These are phyloP conservation scores for Dorcus hopei DNA, from an alignment of 2,888 invertebrate species.

Conservation along the genomic window DNA sequence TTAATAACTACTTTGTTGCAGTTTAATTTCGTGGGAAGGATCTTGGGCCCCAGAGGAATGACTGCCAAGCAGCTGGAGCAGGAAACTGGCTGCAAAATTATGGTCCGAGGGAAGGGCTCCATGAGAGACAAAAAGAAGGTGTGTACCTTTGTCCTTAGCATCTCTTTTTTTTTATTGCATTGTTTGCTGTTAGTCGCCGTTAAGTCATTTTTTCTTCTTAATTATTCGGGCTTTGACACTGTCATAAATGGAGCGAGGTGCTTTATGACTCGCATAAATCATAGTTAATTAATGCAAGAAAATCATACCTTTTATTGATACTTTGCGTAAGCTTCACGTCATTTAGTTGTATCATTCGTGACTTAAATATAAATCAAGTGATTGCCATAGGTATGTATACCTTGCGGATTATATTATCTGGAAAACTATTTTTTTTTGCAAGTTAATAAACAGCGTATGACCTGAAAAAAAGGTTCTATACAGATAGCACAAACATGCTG, in stretches of 20 bases:
- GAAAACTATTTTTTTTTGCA: too few species aligned
- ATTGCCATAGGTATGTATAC: too few species aligned
- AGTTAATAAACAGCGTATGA: too few species aligned
- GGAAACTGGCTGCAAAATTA: conserved; percentile 99
- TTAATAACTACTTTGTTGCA: conserved; percentile 56
- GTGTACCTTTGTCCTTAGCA: conserved; percentile 40
- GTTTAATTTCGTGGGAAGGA: conserved; percentile 99
- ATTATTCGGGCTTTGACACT: neutral
- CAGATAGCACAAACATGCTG: too few species aligned
- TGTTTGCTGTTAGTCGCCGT: neutral
- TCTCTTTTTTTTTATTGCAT: neutral
- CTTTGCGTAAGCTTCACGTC: too few species aligned
- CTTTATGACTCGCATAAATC: too few species aligned
- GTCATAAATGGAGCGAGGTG: neutral
- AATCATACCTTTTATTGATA: too few species aligned
- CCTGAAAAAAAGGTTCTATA: too few species aligned
- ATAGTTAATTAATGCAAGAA: too few species aligned
- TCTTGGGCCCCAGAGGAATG: conserved; percentile 99
- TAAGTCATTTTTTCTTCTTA: neutral
- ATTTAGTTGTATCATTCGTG: too few species aligned
- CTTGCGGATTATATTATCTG: too few species aligned
- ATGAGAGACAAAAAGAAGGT: conserved; percentile 99
- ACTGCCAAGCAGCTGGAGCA: conserved; percentile 99
- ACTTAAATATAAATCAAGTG: too few species aligned
- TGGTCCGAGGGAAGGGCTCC: conserved; percentile 99